phyloP scores from a whole-genome alignment of 2,797 vertebrate genomes.

The Aviceda cuculoides region DNA sequence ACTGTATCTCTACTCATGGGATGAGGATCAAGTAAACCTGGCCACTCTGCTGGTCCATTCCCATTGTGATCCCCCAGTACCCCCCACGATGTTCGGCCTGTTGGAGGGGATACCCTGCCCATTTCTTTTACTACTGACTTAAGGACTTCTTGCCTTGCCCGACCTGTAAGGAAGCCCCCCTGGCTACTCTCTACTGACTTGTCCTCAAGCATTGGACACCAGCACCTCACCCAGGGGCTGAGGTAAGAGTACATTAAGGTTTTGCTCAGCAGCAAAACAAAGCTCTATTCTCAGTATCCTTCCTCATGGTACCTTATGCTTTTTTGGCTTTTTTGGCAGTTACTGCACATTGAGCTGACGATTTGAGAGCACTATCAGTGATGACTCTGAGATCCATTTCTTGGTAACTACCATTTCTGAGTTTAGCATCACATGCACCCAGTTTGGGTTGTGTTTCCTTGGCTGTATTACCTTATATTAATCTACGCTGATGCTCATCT shows the following conservation, averaged over 20 bases:
- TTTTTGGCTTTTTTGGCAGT: background rate
- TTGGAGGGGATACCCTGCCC: background rate
- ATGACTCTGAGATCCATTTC: background rate
- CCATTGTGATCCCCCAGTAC: background rate
- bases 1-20: background rate
- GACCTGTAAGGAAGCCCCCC: background rate
- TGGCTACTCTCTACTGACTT: background rate
- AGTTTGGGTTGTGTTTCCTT: background rate
- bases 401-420: background rate
- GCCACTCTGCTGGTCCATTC: background rate
- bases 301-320: background rate
- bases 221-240: background rate
- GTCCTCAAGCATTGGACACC: background rate
- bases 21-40: background rate
- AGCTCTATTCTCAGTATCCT: background rate
- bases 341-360: background rate
- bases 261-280: background rate
- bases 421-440: background rate
- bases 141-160: background rate
- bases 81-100: rapidly evolving
- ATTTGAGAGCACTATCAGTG: background rate
- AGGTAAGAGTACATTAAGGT: background rate
- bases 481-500: background rate
- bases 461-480: background rate
- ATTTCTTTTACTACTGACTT: background rate